These are phyloP conservation scores for Andrena dorsata DNA, from an alignment of 2,888 invertebrate genomes.

Conservation along the genomic window DNA sequence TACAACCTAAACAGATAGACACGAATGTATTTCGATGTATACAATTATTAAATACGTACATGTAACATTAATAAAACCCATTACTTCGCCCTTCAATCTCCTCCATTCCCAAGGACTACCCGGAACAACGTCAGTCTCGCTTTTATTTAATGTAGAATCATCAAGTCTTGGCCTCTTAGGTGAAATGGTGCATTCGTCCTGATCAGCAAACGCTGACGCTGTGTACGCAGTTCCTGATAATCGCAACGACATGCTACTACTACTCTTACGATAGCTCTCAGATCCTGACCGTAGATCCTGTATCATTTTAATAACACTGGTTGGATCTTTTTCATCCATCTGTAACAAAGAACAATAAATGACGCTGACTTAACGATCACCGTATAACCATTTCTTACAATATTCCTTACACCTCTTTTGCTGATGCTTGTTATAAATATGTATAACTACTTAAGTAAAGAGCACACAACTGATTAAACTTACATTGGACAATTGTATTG, in stretches of 20 bases:
- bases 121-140: conserved; percentile 63
- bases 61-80: not conserved
- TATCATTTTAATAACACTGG: conserved; percentile 82
- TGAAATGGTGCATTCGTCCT: conserved; percentile 57
- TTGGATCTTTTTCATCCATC: conserved; percentile 82
- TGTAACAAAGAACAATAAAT: conserved; percentile 37
- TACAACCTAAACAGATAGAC: conserved; percentile 70
- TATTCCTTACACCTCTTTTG: not conserved
- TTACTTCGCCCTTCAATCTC: conserved; percentile 80
- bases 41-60: not conserved
- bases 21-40: not conserved
- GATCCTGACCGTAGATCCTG: conserved; percentile 80
- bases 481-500: conserved; percentile 18
- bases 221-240: conserved; percentile 69
- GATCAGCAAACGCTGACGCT: conserved; percentile 52
- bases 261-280: conserved; percentile 71
- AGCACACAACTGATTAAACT: not conserved
- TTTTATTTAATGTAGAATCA: conserved; percentile 66
- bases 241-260: conserved; percentile 68
- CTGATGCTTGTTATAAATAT: not conserved
- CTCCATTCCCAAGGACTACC: conserved; percentile 83
- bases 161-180: conserved; percentile 77
- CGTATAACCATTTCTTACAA: not conserved
- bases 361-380: not conserved
- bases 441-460: not conserved